Evolutionary conservation across 2,888 invertebrate genomes (phyloP), one percentile per base, ranked within the genome.

Genomic region (Aspidiotus rigidus): DNA sequence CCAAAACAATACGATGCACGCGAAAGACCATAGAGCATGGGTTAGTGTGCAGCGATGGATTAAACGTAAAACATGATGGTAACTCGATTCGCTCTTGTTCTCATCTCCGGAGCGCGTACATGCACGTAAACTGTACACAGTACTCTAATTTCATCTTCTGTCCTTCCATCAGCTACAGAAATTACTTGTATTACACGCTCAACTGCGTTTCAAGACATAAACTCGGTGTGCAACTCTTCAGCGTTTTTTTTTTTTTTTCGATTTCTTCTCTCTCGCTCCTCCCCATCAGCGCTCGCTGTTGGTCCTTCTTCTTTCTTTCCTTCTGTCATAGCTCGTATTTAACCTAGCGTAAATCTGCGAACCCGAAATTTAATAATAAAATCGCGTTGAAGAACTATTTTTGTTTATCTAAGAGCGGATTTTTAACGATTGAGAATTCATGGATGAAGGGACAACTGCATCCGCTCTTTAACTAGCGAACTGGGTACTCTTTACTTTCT

Each of bases 351-450:
- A 49, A 49, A 49, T 49, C 49, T 49, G 49, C 49, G 67, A 67
- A 67, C 59, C 59, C 42, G 53, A 67, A 67, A 67, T 67, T 60
- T 67, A 67, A 67, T 67, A 67, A 67, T 67, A 67, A 67, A 67
- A 67, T 67, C 67, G 67, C 67, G 67, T 60, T 49, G 60, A 60
- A 67, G 59, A 67, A 40, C 42, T 67, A 57, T 67, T 49, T 49
- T 67, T 67, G 57, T 67, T 67, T 59, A 64, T 64, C 28, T 64
- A 64, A 64, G 64, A 64, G 64, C 53, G 64, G 64, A 64, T 64
- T 64, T 64, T 64, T 64, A 64, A 54, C 64, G 64, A 64, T 64
- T 41, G 64, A 64, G 64, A 64, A 64, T 64, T 64, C 64, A 64
- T 64, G 64, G 64, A 53, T 64, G 64, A 64, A 64, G 64, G 64